Base-by-base conservation (phyloP, 2,888 invertebrate genomes). In the Diloba caeruleocephala region DNA sequence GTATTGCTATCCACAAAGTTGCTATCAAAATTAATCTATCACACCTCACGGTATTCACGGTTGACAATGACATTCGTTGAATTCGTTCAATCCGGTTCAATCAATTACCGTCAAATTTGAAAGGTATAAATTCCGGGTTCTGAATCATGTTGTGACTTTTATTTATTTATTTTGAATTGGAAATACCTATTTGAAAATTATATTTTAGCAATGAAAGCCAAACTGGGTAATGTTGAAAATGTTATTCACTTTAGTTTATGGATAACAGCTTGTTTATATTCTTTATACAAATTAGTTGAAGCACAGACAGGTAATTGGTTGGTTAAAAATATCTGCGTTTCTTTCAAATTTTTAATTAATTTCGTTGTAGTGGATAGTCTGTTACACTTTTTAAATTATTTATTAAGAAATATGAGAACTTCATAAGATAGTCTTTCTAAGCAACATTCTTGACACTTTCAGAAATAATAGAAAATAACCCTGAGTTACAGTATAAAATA, bases 201-300 rank as follows among this genome's bases (percentile, higher is more conserved):
- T 46, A 44, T 42, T 32, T 46, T 60, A 77, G 26, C 41, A 31
- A 87, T 89, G 86, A 81, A 78, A 57, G 73, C 39, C 54, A 78
- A 77, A 60, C 41, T 87, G 45, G 70, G 76, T 71, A 62, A 45
- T 26, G 38, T 74, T 10, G 95, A 95, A 82, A 84, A 88, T 54
- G 63, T 71, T 42, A 32, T 90, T 39, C 94, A 95, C 82, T 92
- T 94, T 66, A 54, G 79, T 61, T 71, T 90, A 56, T 96, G 96
- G 95, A 93, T 79, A 36, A 76, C 79, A 25, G 92, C 93, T 14
- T 94, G 95, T 69, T 73, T 94, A 46, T 95, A 94, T 84, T 93
- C 95, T 1, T 84, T 95, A 43, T 94, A 92, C 70, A 88, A 92
- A 70, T 90, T 96, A 67, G 89, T 90, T 73, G 71, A 84, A 32